These are phyloP conservation scores for Drosophila kohkoa DNA, from an alignment of 1,140 invertebrate species.

Conservation along the genomic window DNA sequence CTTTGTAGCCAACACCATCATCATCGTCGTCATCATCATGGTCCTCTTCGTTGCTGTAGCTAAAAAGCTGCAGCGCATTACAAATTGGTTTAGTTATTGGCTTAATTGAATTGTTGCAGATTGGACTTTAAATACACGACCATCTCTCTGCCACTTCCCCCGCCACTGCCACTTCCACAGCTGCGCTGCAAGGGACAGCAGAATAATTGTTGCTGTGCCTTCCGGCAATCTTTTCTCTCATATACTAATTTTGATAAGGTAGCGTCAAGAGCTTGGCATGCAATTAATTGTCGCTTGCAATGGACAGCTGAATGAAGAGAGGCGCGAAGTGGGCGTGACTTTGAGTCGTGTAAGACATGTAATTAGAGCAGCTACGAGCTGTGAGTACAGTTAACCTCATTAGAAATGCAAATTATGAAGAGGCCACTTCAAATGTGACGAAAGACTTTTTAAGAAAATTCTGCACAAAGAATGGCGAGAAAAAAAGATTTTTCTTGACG, in stretches of 20 bases:
- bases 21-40: slow-evolving; percentile 28
- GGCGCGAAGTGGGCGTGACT: slow-evolving; percentile 6
- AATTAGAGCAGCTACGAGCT: slow-evolving; percentile 56
- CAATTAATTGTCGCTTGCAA: slow-evolving; percentile 56
- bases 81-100: slow-evolving; percentile 81
- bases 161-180: neutral
- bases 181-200: neutral
- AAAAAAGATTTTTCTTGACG: too few species aligned
- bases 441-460: neutral
- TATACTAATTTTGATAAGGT: slow-evolving; percentile 50
- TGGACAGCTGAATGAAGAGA: neutral
- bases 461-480: neutral
- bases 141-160: neutral
- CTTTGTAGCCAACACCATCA: slow-evolving; percentile 15
- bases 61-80: slow-evolving; percentile 75
- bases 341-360: slow-evolving; percentile 41
- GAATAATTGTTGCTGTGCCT: slow-evolving; percentile 8
- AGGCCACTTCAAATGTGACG: slow-evolving; percentile 12
- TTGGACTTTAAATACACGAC: slow-evolving; percentile 72
- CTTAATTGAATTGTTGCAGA: slow-evolving; percentile 80
- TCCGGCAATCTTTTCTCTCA: slow-evolving; percentile 27
- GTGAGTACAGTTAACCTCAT: slow-evolving; percentile 56
- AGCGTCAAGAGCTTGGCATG: slow-evolving; percentile 40
- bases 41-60: slow-evolving; percentile 48
- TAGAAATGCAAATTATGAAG: slow-evolving; percentile 67